Evolutionary conservation across 2,888 invertebrate species (phyloP).

Genomic region (Lepidocyrtoides sp.): DNA sequence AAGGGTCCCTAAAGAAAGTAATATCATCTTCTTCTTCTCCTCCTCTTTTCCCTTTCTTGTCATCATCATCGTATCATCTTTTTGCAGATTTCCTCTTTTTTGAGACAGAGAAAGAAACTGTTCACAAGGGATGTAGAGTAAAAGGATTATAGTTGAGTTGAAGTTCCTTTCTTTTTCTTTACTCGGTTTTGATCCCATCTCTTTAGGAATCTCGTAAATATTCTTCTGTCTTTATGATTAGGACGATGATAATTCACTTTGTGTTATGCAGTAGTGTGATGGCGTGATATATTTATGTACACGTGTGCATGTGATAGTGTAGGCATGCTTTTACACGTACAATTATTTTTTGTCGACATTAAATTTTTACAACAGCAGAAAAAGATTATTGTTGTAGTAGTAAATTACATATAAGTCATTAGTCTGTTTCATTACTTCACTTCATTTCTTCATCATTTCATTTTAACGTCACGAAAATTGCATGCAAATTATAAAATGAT

Average conservation of each 20-base stretch:
- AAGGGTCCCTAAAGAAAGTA: neutral
- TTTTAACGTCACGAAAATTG: no score
- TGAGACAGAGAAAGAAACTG: neutral
- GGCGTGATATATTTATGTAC: no score
- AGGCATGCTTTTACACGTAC: neutral
- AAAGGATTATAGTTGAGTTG: neutral
- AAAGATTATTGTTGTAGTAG: no score
- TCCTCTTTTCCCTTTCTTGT: neutral
- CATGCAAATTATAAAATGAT: no score
- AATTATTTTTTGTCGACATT: no score
- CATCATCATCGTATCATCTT: slow-evolving; percentile 30
- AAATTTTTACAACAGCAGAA: no score
- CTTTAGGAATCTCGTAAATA: slow-evolving; percentile 19
- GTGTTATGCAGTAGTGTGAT: no score
- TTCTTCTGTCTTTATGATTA: neutral
- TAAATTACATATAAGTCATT: no score
- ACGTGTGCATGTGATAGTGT: neutral
- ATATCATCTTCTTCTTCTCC: neutral
- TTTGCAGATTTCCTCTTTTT: slow-evolving; percentile 17
- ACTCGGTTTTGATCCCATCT: slow-evolving; percentile 27
- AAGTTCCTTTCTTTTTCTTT: neutral
- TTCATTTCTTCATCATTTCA: no score
- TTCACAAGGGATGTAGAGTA: slow-evolving; percentile 27
- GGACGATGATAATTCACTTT: no score
- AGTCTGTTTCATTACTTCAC: no score